Conservation (phyloP, 2,888 invertebrate species). For the Trichopria drosophilae region DNA sequence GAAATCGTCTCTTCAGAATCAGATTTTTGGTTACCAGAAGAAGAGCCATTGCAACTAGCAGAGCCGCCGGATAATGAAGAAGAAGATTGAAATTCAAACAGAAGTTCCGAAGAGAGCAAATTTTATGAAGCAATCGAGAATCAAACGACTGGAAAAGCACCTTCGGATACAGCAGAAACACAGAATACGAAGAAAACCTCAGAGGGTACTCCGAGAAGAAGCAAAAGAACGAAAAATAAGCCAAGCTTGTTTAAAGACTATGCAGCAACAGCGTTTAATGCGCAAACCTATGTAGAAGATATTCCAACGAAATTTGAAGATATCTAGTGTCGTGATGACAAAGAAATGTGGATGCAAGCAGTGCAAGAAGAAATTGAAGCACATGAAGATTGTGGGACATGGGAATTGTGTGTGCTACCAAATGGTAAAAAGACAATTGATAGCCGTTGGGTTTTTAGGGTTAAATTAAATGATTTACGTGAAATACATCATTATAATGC, state of each 20-base stretch:
- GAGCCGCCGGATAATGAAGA: too few species aligned
- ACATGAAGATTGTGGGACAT: conserved; percentile 32
- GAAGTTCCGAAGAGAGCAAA: too few species aligned
- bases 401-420: conserved; percentile 31
- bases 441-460: conserved; percentile 36
- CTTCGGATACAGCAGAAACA: too few species aligned
- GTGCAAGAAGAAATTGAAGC: conserved; percentile 36
- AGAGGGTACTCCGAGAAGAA: not conserved
- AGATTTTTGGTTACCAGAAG: too few species aligned
- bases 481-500: conserved; percentile 38
- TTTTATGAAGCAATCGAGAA: too few species aligned
- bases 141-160: too few species aligned
- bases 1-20: too few species aligned
- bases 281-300: conserved; percentile 14
- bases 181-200: too few species aligned
- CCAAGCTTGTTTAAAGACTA: conserved; percentile 9
- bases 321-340: conserved; percentile 15
- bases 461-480: conserved; percentile 29
- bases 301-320: conserved; percentile 20
- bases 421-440: conserved; percentile 28
- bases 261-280: conserved; percentile 10
- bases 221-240: not conserved
- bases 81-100: too few species aligned
- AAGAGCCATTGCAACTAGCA: too few species aligned
- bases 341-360: conserved; percentile 31